A percentile compares a stretch with the other conserved stretches of the same genome.
These are phyloP conservation scores for Centropyge bicolor DNA, from an alignment of 2,797 vertebrate species.

Conservation along the genomic window DNA sequence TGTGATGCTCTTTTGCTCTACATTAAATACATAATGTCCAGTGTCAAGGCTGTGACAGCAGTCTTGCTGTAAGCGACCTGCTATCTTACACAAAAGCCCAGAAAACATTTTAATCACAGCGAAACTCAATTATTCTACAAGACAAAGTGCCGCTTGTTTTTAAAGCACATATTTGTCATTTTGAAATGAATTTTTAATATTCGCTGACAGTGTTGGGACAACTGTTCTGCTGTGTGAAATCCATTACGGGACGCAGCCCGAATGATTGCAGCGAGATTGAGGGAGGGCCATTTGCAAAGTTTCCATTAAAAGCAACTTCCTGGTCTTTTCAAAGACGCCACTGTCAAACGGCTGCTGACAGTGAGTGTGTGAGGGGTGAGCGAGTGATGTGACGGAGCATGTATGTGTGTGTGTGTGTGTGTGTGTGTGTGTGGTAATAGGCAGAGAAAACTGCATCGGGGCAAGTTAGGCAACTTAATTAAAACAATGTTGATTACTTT, in stretches of 20 bases:
- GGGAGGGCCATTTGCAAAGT: constrained; percentile 23
- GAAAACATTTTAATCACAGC: background rate
- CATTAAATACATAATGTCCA: background rate
- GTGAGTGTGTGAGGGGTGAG: background rate
- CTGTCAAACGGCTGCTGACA: background rate
- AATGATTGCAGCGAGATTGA: background rate
- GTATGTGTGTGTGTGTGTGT: too few relatives aligned
- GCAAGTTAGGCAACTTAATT: constrained; percentile 65
- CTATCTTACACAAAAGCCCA: background rate
- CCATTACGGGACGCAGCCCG: background rate
- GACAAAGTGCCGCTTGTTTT: background rate
- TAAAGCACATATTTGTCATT: constrained; percentile 4
- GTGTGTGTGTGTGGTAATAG: background rate
- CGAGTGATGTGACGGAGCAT: background rate
- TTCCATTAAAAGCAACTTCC: constrained; percentile 35
- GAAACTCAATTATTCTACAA: background rate
- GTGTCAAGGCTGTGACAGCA: background rate
- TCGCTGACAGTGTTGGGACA: constrained; percentile 2
- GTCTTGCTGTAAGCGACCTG: background rate
- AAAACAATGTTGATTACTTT: constrained; percentile 72
- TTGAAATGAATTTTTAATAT: constrained; percentile 5
- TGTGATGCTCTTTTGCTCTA: too few relatives aligned
- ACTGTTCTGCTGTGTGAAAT: background rate
- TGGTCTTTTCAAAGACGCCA: background rate
- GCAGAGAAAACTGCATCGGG: constrained; percentile 50